These are phyloP conservation scores for Medauroidea extradentata DNA, from an alignment of 1,140 invertebrate genomes.

Conservation along the genomic window DNA sequence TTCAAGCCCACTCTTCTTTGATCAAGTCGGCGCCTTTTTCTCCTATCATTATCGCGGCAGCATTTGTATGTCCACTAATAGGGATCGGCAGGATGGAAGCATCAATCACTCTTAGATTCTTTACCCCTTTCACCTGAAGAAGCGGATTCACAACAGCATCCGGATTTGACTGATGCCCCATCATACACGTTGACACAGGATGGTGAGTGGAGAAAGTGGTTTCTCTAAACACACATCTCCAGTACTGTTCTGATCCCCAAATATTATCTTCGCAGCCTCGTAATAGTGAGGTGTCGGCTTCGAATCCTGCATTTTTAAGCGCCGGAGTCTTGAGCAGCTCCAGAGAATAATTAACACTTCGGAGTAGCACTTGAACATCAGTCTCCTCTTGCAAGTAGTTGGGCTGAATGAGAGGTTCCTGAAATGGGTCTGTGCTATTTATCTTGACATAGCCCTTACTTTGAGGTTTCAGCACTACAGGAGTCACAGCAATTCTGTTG, in stretches of 20 bases:
- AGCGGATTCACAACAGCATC: slow-evolving; percentile 11
- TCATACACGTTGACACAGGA: slow-evolving; percentile 13
- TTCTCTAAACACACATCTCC: slow-evolving; percentile 33
- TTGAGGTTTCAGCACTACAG: neutral
- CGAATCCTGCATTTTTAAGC: slow-evolving; percentile 30
- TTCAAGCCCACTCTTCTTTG: neutral
- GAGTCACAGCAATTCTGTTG: neutral
- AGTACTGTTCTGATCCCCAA: slow-evolving; percentile 32
- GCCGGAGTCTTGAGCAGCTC: slow-evolving; percentile 31
- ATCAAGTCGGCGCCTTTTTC: slow-evolving; percentile 52
- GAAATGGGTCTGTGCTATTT: slow-evolving; percentile 36
- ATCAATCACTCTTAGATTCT: slow-evolving; percentile 39
- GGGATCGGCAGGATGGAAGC: slow-evolving; percentile 41
- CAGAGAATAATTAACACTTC: slow-evolving; percentile 47
- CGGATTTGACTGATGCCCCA: slow-evolving; percentile 9
- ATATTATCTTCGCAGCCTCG: slow-evolving; percentile 28
- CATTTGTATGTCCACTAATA: slow-evolving; percentile 30
- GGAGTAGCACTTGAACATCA: slow-evolving; percentile 50
- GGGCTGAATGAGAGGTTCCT: slow-evolving; percentile 51
- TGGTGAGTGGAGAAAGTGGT: slow-evolving; percentile 24
- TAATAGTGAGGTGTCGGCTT: slow-evolving; percentile 22
- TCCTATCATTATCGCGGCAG: slow-evolving; percentile 38
- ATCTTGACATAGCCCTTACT: neutral
- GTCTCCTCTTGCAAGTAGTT: slow-evolving; percentile 45
- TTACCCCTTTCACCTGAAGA: slow-evolving; percentile 33